Percentiles rank a stretch among this genome's conserved stretches.
Evolutionary conservation across 2,888 invertebrate genomes (phyloP).

Genomic region (Bellardia bayeri): DNA sequence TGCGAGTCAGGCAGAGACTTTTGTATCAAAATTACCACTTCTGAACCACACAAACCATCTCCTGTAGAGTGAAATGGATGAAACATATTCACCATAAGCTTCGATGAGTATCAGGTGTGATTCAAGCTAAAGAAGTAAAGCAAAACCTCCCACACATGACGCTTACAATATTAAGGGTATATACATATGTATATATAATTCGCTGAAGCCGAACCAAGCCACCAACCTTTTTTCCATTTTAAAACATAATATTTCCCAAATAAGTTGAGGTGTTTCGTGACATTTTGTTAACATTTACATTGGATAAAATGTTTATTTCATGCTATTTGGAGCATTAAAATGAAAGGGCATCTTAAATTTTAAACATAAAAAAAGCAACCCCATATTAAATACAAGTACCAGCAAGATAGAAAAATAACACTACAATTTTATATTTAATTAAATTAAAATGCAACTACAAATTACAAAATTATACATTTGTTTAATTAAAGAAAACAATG

Average conservation of each 20-base stretch:
- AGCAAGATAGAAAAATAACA: neutral
- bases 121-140: too few relatives aligned
- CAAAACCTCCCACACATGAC: too few relatives aligned
- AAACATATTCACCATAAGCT: too few relatives aligned
- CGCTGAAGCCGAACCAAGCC: neutral
- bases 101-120: too few relatives aligned
- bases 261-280: neutral
- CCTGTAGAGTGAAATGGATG: too few relatives aligned
- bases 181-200: too few relatives aligned
- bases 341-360: constrained; percentile 11
- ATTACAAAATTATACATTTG: neutral
- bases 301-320: constrained; percentile 5
- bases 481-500: neutral
- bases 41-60: too few relatives aligned
- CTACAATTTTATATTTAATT: constrained; percentile 1
- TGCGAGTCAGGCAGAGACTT: too few relatives aligned
- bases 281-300: neutral
- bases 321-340: constrained; percentile 36
- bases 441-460: neutral
- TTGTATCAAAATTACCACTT: too few relatives aligned
- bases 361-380: neutral
- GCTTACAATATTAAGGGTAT: neutral
- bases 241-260: neutral
- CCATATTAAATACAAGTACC: neutral
- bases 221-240: neutral